These are phyloP conservation scores for Pseudolaguvia tuberculata DNA, from an alignment of 2,113 vertebrate genomes.

Conservation along the genomic window DNA sequence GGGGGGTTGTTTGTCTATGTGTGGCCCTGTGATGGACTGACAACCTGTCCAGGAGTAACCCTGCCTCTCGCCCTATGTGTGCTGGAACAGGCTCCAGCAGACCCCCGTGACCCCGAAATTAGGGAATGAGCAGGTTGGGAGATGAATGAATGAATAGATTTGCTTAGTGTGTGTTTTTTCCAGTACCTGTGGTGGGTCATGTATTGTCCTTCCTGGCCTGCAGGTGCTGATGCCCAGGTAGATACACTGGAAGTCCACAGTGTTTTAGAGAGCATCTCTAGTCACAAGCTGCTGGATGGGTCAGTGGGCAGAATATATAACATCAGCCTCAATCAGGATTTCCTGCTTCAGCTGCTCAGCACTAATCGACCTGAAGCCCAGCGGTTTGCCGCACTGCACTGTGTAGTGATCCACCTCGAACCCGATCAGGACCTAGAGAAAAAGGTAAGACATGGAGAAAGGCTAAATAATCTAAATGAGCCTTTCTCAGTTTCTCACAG, in stretches of 20 bases:
- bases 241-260: slow-evolving; percentile 41
- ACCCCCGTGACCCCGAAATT: too few species aligned
- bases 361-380: slow-evolving; percentile 65
- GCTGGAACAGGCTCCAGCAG: too few species aligned
- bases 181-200: not conserved
- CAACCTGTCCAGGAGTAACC: too few species aligned
- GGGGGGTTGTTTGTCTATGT: too few species aligned
- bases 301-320: slow-evolving; percentile 66
- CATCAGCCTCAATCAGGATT: slow-evolving; percentile 58
- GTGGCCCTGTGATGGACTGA: too few species aligned
- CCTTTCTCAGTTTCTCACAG: too few species aligned
- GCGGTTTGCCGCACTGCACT: slow-evolving; percentile 80
- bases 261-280: slow-evolving; percentile 16
- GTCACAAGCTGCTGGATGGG: slow-evolving; percentile 67
- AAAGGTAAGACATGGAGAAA: slow-evolving; percentile 55
- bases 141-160: not conserved
- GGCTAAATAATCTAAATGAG: too few species aligned
- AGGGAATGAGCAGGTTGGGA: too few species aligned
- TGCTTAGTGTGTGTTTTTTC: not conserved
- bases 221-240: slow-evolving; percentile 55
- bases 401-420: slow-evolving; percentile 72
- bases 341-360: slow-evolving; percentile 71
- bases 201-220: not conserved
- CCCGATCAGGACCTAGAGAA: slow-evolving; percentile 62
- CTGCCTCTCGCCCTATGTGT: too few species aligned